Evolutionary conservation across 2,797 vertebrate species (phyloP), one percentile per base, ranked within the genome.

Genomic region (Triplophysa yarkandensis): DNA sequence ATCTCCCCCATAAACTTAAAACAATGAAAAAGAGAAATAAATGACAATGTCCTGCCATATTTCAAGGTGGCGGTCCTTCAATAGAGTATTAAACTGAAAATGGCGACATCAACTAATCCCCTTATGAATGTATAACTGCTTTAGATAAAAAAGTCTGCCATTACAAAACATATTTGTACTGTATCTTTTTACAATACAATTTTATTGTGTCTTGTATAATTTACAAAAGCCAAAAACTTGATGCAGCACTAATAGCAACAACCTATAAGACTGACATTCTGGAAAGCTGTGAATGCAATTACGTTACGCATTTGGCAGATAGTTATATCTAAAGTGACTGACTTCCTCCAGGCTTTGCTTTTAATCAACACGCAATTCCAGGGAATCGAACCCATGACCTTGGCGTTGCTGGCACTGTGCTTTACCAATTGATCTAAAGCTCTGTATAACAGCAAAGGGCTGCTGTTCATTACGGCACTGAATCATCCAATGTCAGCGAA

Each of bases 401-500:
- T 57, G 52, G 25, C 25, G 25, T 55, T 55, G 52, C 52, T 55
- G 21, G 52, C 52, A 55, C 52, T 6, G 6, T 55, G 52, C 52
- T 27, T 5, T 3, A 28, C 25, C 52, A 55, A 27, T 55, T 55
- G 50, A 27, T 55, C 14, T 16, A 55, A 55, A 55, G 6, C 25
- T 28, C 34, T 4, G 46, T 4, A 74, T 17, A 74, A 19, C 30
- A 19, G 27, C 16, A 14, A 34, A 46, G n/a, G 14, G 28, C 25
- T 34, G n/a, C 48, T 55, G 61, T 4, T 6, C n/a, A 34, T 54
- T 54, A 54, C 17, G 63, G 70, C 14, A 28, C 71, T 73, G 71
- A 25, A 65, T 63, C 71, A 64, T 65, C 36, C 23, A 28, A n/a
- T 57, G 71, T 65, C 48, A 55, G 61, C 50, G 50, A 57, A 74